Conservation (phyloP, 2,888 invertebrate genomes). For the Calliphora vomitoria region DNA sequence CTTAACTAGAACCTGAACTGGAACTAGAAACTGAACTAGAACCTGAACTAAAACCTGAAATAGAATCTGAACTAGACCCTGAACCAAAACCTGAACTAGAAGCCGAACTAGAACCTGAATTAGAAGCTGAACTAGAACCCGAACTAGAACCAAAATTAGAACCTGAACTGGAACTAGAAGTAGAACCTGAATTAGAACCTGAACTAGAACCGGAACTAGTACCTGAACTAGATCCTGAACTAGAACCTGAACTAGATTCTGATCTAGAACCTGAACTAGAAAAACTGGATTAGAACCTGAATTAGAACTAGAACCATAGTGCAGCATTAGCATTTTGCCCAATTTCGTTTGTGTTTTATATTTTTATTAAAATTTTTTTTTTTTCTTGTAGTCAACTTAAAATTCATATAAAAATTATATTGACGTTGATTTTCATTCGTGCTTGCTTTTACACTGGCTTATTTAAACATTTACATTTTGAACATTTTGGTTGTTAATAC, state of each 20-base stretch:
- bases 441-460: conserved; percentile 6
- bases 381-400: conserved; percentile 4
- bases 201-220: background rate
- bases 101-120: too few species aligned
- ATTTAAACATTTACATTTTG: conserved; percentile 9
- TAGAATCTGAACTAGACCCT: background rate
- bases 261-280: too few species aligned
- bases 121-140: too few species aligned
- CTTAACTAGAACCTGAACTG: background rate
- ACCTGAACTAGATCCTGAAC: too few species aligned
- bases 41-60: background rate
- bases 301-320: background rate
- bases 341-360: background rate
- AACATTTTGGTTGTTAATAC: background rate
- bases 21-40: background rate
- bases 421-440: conserved; percentile 37
- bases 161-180: background rate
- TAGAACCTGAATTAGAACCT: too few species aligned
- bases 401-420: conserved; percentile 48
- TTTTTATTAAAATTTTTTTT: background rate
- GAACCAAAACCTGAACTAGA: too few species aligned
- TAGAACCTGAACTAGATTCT: too few species aligned
- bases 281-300: too few species aligned
- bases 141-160: too few species aligned
- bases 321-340: conserved; percentile 10